phyloP scores from a whole-genome alignment of 1,140 invertebrate genomes.

The Anastrepha ludens region DNA sequence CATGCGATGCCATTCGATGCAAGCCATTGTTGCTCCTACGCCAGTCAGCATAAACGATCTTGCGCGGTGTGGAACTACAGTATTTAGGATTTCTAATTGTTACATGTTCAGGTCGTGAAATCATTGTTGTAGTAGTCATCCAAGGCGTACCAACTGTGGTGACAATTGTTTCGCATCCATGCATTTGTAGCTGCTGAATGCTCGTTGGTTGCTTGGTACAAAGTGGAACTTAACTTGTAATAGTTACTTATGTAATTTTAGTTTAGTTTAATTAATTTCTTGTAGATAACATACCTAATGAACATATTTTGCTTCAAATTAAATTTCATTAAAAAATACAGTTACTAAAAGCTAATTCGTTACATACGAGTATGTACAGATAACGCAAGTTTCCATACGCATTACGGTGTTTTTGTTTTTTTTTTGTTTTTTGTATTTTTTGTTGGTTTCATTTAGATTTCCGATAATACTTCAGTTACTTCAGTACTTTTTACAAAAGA shows the following conservation, averaged over 20 bases:
- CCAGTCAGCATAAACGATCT: conserved; percentile 15
- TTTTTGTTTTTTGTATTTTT: conserved; percentile 13
- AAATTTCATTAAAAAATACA: conserved; percentile 52
- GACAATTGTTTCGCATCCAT: neutral
- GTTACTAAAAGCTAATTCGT: conserved; percentile 50
- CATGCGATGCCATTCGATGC: neutral
- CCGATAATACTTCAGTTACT: conserved; percentile 49
- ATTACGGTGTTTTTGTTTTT: conserved; percentile 20
- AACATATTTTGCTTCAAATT: conserved; percentile 27
- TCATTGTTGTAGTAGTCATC: conserved; percentile 20
- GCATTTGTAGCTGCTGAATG: neutral
- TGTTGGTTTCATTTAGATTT: conserved; percentile 34
- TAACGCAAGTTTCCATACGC: conserved; percentile 45
- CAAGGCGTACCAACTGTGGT: conserved; percentile 24
- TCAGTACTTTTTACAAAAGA: conserved; percentile 52
- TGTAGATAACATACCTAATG: conserved; percentile 34
- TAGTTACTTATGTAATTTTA: conserved; percentile 54
- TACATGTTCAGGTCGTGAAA: conserved; percentile 36
- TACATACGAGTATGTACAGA: conserved; percentile 49
- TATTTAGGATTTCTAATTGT: conserved; percentile 42
- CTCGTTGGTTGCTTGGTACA: neutral
- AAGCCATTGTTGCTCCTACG: neutral
- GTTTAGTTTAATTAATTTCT: conserved; percentile 39
- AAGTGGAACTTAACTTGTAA: conserved; percentile 39
- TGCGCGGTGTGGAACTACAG: conserved; percentile 13